phyloP scores from a whole-genome alignment of 2,797 vertebrate genomes.

The Microcaecilia unicolor region DNA sequence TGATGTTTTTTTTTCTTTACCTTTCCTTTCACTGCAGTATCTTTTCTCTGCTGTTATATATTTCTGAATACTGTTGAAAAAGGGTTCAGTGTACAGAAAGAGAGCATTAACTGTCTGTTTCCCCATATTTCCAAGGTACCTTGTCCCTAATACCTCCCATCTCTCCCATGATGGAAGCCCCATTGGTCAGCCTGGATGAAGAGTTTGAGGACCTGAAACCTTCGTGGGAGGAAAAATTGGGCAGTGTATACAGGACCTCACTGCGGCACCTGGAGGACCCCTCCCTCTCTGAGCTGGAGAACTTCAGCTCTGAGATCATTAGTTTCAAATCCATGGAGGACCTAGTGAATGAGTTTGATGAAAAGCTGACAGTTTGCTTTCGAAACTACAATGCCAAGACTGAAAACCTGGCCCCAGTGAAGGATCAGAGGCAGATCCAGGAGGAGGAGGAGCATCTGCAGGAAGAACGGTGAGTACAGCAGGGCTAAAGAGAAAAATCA shows the following conservation, averaged over 20 bases:
- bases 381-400: constrained; percentile 94
- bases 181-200: constrained; percentile 84
- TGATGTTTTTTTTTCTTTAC: too few relatives aligned
- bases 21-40: too few relatives aligned
- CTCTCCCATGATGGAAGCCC: constrained; percentile 93
- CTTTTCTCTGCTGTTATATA: too few relatives aligned
- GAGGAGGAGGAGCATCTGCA: constrained; percentile 82
- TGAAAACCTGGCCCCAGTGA: constrained; percentile 79
- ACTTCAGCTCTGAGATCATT: constrained; percentile 88
- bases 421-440: constrained; percentile 71
- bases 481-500: too few relatives aligned
- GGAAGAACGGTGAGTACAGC: constrained; percentile 86
- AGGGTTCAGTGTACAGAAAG: too few relatives aligned
- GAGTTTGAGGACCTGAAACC: constrained; percentile 86
- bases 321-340: constrained; percentile 97
- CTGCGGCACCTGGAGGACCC: constrained; percentile 68
- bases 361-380: constrained; percentile 91
- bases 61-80: too few relatives aligned
- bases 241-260: constrained; percentile 33
- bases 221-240: constrained; percentile 45
- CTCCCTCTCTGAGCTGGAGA: constrained; percentile 87
- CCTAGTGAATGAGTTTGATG: constrained; percentile 88
- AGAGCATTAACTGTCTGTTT: too few relatives aligned
- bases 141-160: not conserved
- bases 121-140: too few relatives aligned